Base-by-base conservation (phyloP, 2,888 invertebrate genomes). In the Archips crataeganus region DNA sequence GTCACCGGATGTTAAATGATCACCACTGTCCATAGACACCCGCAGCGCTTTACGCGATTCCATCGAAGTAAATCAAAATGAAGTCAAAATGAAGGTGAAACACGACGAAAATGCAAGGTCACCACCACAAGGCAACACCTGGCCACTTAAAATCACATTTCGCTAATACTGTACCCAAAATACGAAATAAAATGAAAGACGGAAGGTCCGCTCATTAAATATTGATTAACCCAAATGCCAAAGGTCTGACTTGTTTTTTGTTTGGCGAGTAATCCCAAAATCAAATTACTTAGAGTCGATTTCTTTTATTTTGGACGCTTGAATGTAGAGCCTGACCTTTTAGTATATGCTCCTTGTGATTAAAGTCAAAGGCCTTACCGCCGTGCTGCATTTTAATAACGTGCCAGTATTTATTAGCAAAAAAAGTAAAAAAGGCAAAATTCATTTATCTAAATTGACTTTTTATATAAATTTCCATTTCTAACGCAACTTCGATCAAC, bases 111-210 rank as follows among this genome's bases (percentile, higher is more conserved):
- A 36, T 51, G 79, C 76, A 70, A 75, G 75, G 73, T 75, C 77
- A 81, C 78, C 83, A 78, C 79, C 42, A 42, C 64, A 65, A 49
- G 59, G 47, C 10, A 57, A 70, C 67, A 47, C 73, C 80, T 71
- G 77, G 68, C 78, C 84, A 85, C 85, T 87, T 85, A 85, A 85
- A 87, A 85, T 80, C 75, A 82, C 85, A 87, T 87, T 86, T 85
- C n/a, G 79, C 78, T 78, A 79, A 79, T 77, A 67, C 77, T 74
- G 49, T 49, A n/a, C 49, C 78, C 75, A 76, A 75, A 81, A 81
- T 80, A 79, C 80, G 80, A 75, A 77, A 78, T 74, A 71, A 78
- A 79, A 76, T 74, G 75, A 75, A 78, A 45, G 79, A 77, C 78
- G 75, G 75, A 70, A 74, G 75, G 71, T 68, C 76, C 63, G 60